A percentile compares a stretch with the other conserved stretches of the same genome.
Conservation (phyloP, 2,797 vertebrate genomes). For the Tinamus major region DNA sequence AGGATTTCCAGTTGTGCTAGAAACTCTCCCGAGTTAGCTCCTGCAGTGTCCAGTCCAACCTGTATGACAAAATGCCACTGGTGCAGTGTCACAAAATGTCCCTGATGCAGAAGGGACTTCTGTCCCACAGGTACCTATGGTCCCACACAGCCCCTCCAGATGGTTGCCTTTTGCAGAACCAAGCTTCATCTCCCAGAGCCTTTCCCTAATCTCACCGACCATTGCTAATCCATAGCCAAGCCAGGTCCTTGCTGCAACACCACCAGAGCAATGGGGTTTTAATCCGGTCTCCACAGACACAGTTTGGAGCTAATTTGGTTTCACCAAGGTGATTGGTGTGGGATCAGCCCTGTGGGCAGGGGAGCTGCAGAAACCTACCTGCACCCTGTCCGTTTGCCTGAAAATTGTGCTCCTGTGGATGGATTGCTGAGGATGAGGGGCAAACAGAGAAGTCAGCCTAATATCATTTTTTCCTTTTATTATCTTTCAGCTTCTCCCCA, state of each 20-base stretch:
- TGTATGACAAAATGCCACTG: neutral
- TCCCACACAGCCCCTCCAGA: neutral
- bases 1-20: neutral
- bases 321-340: neutral
- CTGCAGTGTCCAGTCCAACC: neutral
- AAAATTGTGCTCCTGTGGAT: neutral
- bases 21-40: neutral
- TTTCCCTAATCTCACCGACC: neutral
- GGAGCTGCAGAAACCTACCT: accelerated
- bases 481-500: conserved; percentile 37
- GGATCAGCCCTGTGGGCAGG: neutral
- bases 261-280: neutral
- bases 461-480: conserved; percentile 17
- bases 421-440: neutral
- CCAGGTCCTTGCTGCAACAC: neutral
- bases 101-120: neutral
- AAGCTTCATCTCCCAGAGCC: neutral
- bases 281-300: neutral
- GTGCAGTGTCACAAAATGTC: neutral
- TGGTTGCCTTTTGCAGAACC: neutral
- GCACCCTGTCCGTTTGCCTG: neutral
- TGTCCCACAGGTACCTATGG: neutral
- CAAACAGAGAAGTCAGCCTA: neutral
- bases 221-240: neutral
- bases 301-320: neutral